These are phyloP conservation scores for Chlorops oryzae DNA, from an alignment of 1,140 invertebrate species.

Conservation along the genomic window DNA sequence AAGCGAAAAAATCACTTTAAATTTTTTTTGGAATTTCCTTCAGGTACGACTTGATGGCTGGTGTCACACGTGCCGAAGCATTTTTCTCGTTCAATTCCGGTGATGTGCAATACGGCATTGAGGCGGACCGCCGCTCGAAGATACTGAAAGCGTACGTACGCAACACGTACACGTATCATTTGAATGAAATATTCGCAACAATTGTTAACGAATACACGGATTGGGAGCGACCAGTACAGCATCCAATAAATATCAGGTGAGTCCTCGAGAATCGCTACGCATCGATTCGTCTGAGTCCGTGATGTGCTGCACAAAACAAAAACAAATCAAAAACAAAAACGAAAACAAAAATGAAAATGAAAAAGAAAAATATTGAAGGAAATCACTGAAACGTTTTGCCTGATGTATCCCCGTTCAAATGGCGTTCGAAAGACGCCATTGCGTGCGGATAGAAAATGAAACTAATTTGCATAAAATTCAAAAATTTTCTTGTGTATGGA, in stretches of 20 bases:
- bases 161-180: slow-evolving; percentile 85
- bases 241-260: slow-evolving; percentile 82
- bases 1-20: neutral
- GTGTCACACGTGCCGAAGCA: slow-evolving; percentile 80
- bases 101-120: slow-evolving; percentile 88
- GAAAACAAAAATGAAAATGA: too few relatives aligned
- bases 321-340: too few relatives aligned
- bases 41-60: slow-evolving; percentile 88
- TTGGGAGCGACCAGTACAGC: slow-evolving; percentile 88
- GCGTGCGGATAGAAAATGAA: too few relatives aligned
- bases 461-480: too few relatives aligned
- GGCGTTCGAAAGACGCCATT: too few relatives aligned
- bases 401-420: too few relatives aligned
- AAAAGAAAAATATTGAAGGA: too few relatives aligned
- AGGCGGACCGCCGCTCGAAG: slow-evolving; percentile 77
- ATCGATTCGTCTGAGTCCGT: too few relatives aligned
- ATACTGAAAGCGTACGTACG: slow-evolving; percentile 87
- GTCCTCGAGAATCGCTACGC: too few relatives aligned
- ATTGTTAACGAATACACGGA: slow-evolving; percentile 97
- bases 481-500: too few relatives aligned
- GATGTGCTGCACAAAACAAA: too few relatives aligned
- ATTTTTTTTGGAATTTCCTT: neutral
- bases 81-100: slow-evolving; percentile 84
- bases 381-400: too few relatives aligned
- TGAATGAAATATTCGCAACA: slow-evolving; percentile 76